phyloP scores from a whole-genome alignment of 2,113 vertebrate genomes.

The Merops nubicus region DNA sequence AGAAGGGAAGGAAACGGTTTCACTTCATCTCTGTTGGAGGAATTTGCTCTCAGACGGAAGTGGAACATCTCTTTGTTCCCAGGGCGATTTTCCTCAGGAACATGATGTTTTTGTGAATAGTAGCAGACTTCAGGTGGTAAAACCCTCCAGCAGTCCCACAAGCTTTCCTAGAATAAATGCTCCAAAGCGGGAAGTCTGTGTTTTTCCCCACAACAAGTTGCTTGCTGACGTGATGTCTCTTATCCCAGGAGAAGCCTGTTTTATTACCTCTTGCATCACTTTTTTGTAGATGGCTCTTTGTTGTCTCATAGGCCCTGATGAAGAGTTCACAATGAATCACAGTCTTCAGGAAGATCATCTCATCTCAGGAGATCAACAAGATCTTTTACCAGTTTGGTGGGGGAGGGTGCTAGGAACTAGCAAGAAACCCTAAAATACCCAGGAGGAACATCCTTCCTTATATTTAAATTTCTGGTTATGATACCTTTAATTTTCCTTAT shows the following conservation, averaged over 20 bases:
- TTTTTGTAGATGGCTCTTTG: not conserved
- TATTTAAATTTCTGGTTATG: not conserved
- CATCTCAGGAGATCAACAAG: not conserved
- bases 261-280: not conserved
- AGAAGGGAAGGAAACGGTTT: not conserved
- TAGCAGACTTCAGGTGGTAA: not conserved
- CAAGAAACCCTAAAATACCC: not conserved
- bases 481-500: not conserved
- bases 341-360: not conserved
- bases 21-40: not conserved
- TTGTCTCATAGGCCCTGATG: not conserved
- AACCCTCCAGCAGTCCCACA: not conserved
- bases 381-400: not conserved
- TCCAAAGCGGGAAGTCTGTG: not conserved
- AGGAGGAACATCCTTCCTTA: not conserved
- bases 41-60: not conserved
- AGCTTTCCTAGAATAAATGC: not conserved
- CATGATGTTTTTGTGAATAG: not conserved
- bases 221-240: not conserved
- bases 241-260: not conserved
- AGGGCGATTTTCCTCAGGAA: not conserved
- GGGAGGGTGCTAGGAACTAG: not conserved
- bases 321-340: not conserved
- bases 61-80: not conserved
- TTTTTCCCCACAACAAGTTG: not conserved